Conservation (phyloP, 37 sponge, comb jelly and placozoan species). For the Petrosia ficiformis region DNA sequence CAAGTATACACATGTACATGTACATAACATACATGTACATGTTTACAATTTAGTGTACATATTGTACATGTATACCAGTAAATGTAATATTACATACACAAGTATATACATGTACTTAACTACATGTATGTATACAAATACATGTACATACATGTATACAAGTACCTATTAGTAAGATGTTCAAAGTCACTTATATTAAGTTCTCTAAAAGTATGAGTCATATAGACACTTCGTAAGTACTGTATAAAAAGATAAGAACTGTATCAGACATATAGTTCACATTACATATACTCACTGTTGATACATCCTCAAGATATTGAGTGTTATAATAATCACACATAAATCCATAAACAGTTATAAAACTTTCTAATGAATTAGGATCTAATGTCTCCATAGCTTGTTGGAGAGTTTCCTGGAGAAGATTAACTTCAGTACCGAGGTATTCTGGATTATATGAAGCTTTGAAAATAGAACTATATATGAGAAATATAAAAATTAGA, state of each 20-base stretch:
- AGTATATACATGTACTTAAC: background rate
- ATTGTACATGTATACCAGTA: too few relatives aligned
- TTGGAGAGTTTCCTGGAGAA: conserved; percentile 25
- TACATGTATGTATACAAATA: background rate
- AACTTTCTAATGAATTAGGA: conserved; percentile 47
- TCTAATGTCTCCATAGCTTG: conserved; percentile 60
- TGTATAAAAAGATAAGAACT: conserved; percentile 5
- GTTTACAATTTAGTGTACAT: too few relatives aligned
- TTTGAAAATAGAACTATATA: conserved; percentile 36
- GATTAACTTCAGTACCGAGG: conserved; percentile 17
- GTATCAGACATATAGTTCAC: background rate
- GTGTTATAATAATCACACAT: conserved; percentile 55
- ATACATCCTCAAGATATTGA: conserved; percentile 44
- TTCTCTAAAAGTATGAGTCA: conserved; percentile 59
- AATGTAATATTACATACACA: background rate
- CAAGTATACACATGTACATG: too few relatives aligned
- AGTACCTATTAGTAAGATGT: conserved; percentile 34
- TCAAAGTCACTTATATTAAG: conserved; percentile 72
- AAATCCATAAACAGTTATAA: conserved; percentile 72
- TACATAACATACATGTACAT: too few relatives aligned
- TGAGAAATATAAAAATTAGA: too few relatives aligned
- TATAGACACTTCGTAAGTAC: conserved; percentile 60
- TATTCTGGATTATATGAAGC: conserved; percentile 28
- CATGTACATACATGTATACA: background rate
- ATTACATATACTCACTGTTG: conserved; percentile 48